These are phyloP conservation scores for Mystacides longicornis DNA, from an alignment of 2,888 invertebrate species.

Conservation along the genomic window DNA sequence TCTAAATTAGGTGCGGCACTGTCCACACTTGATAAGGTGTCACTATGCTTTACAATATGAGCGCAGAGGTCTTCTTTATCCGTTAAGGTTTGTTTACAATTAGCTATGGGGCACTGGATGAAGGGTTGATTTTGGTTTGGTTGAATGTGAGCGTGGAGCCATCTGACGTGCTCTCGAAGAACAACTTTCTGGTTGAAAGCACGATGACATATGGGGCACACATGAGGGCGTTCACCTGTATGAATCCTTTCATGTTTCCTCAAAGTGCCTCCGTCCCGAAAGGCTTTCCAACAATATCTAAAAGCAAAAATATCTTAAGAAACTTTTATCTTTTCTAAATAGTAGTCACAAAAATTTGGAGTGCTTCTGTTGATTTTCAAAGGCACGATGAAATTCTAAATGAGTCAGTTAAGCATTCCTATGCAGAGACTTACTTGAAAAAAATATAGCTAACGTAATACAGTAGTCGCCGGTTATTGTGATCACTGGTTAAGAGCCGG, in stretches of 20 bases:
- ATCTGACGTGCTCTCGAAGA: conserved; percentile 45
- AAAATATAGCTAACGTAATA: too few species aligned
- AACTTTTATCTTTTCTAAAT: too few species aligned
- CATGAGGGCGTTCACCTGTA: conserved; percentile 47
- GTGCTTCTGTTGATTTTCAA: too few species aligned
- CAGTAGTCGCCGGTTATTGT: too few species aligned
- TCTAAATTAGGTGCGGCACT: conserved; percentile 26
- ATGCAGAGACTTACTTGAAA: too few species aligned
- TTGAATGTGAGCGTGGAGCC: conserved; percentile 44
- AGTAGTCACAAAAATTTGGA: too few species aligned
- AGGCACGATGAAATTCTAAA: too few species aligned
- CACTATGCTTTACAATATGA: conserved; percentile 47
- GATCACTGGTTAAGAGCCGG: too few species aligned
- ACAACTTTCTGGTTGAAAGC: conserved; percentile 52
- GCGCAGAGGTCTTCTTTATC: conserved; percentile 45
- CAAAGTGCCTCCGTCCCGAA: conserved; percentile 47
- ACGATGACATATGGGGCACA: conserved; percentile 44
- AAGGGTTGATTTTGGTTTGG: conserved; percentile 29
- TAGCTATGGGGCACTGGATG: conserved; percentile 36
- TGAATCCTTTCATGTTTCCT: conserved; percentile 47
- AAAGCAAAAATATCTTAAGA: conserved; percentile 16
- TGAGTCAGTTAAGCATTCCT: too few species aligned
- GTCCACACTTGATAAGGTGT: conserved; percentile 41
- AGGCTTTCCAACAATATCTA: conserved; percentile 46
- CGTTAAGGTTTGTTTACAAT: conserved; percentile 38